A percentile compares a stretch with the other conserved stretches of the same genome.
Conservation (phyloP, 2,888 invertebrate species). For the Lasius fuliginosus region DNA sequence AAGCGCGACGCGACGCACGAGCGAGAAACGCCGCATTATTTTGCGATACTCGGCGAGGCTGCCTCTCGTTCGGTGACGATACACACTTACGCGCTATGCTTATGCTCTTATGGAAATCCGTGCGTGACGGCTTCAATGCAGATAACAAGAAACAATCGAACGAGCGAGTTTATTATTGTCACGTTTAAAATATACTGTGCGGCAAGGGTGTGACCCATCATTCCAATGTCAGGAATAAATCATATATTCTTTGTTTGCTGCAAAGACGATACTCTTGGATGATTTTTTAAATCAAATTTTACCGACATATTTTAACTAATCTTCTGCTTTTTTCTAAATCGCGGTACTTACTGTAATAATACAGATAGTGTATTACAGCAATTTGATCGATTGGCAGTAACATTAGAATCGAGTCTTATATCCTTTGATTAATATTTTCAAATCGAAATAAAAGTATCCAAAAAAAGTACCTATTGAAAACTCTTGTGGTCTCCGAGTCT, state of each 20-base stretch:
- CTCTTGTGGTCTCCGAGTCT: not conserved
- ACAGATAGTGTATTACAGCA: not conserved
- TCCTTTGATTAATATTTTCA: not conserved
- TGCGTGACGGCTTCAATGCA: not conserved
- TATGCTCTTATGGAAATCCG: slow-evolving; percentile 32
- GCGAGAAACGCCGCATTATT: slow-evolving; percentile 25
- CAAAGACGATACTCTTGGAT: not conserved
- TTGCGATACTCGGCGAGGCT: not conserved
- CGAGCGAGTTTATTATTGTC: slow-evolving; percentile 11
- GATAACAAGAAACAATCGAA: slow-evolving; percentile 46
- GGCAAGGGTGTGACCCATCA: slow-evolving; percentile 29
- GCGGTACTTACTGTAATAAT: not conserved
- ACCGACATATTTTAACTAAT: not conserved
- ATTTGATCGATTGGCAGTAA: not conserved
- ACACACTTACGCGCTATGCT: slow-evolving; percentile 2
- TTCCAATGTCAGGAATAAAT: slow-evolving; percentile 18
- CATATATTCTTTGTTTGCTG: not conserved
- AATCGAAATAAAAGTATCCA: not conserved
- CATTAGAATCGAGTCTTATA: not conserved
- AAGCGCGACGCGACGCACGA: not conserved
- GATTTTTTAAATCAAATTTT: not conserved
- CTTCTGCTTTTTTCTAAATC: not conserved
- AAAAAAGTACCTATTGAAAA: not conserved
- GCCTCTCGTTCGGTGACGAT: slow-evolving; percentile 3
- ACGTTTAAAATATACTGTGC: slow-evolving; percentile 2